Conservation (phyloP, 2,888 invertebrate species). For the Drosophila villosipedis region DNA sequence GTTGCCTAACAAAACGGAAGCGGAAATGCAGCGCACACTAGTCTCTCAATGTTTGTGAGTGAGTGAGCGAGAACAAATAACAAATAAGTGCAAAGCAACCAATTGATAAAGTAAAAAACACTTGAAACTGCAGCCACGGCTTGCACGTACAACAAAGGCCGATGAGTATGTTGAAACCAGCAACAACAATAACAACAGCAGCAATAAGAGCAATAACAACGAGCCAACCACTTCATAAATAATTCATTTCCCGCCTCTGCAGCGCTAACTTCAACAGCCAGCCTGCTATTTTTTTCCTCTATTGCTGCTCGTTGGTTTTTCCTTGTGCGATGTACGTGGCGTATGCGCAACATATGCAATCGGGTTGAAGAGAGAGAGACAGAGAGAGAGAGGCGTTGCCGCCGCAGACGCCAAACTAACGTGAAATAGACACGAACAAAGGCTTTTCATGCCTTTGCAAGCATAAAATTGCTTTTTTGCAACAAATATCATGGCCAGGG, state of each 20-base stretch:
- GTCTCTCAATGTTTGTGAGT: constrained; percentile 8
- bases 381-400: constrained; percentile 40
- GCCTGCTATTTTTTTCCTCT: constrained; percentile 21
- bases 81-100: constrained; percentile 81
- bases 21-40: constrained; percentile 70
- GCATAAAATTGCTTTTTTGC: constrained; percentile 82
- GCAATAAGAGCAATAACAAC: constrained; percentile 59
- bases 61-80: constrained; percentile 72
- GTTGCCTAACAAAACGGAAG: constrained; percentile 77
- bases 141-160: constrained; percentile 67
- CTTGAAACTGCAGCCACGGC: constrained; percentile 63
- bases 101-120: constrained; percentile 79
- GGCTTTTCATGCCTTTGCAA: constrained; percentile 82
- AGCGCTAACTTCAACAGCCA: constrained; percentile 71
- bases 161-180: constrained; percentile 57
- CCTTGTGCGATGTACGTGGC: constrained; percentile 60
- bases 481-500: constrained; percentile 75
- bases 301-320: constrained; percentile 10
- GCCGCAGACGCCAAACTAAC: constrained; percentile 80
- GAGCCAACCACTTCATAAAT: constrained; percentile 84
- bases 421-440: constrained; percentile 83
- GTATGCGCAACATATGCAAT: constrained; percentile 80
- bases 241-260: constrained; percentile 84
- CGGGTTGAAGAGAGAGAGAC: neutral
- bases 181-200: constrained; percentile 44